Evolutionary conservation across 1,140 invertebrate species (phyloP), one percentile per base, ranked within the genome.

Genomic region (Lutraria rhynchaena): DNA sequence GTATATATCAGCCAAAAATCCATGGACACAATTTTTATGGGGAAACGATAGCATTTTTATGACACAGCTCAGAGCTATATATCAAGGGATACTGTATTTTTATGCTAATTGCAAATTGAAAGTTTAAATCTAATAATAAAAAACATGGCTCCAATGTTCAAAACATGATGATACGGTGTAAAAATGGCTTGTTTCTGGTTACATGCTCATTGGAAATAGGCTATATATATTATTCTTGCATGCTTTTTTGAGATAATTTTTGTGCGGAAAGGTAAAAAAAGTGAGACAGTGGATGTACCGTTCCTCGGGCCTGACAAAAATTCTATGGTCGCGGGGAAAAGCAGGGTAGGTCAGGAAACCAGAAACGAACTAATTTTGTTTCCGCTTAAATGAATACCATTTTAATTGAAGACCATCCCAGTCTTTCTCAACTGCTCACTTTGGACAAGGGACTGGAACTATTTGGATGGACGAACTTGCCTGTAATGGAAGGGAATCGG

Each of bases 391-490:
- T 41, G 22, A 27, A 41, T 73, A n/a, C n/a, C 46, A 22, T 44
- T 49, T 44, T 67, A 44, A 4, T 22, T 22, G 11, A 7, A 60
- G 57, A 33, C 57, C 57, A 17, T 33, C 57, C n/a, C 13, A 19
- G 1, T 27, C 69, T 19, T 71, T n/a, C 17, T 37, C 24, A 22
- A n/a, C 1, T 1, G 70, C 70, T 1, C 70, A 63, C 53, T 76
- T 63, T 31, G 74, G 74, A 15, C 24, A 69, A 75, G 61, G 84
- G 70, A 74, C 61, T 7, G 76, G 76, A 29, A 19, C 29, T n/a
- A 61, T 51, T 1, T 80, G 61, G 61, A 19, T 80, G 27, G 61
- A 67, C 22, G 63, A 67, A 22, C 13, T 80, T 0, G 7, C 22
- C 5, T 80, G 76, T 55, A 57, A 61, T 7, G 76, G 76, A 11